phyloP scores from a whole-genome alignment of 1,140 invertebrate species.

The Drosophila seguyi region DNA sequence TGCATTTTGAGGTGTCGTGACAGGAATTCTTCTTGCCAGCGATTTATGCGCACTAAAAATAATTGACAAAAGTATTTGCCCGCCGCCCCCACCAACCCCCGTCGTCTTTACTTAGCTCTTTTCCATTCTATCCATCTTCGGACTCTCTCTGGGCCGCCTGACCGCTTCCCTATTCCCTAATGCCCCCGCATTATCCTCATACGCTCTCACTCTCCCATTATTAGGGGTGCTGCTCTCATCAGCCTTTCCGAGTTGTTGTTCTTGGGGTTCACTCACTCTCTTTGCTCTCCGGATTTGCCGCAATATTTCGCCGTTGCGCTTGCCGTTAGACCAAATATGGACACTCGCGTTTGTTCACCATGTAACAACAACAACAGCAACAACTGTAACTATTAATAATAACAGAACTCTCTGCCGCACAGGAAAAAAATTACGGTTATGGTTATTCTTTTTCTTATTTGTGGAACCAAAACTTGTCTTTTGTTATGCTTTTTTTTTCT shows the following conservation, averaged over 20 bases:
- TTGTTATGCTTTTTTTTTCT: conserved; percentile 33
- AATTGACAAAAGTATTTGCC: conserved; percentile 69
- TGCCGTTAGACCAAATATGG: conserved; percentile 72
- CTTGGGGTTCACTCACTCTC: conserved; percentile 29
- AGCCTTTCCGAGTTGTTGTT: neutral
- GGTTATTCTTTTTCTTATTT: conserved; percentile 20
- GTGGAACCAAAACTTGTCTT: conserved; percentile 60
- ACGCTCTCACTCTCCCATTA: neutral
- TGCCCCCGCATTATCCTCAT: neutral
- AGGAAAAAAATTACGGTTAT: conserved; percentile 43
- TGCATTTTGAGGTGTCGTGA: conserved; percentile 83
- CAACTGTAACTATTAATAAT: conserved; percentile 40
- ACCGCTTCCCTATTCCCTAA: neutral
- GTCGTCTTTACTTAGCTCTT: neutral
- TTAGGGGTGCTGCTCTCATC: neutral
- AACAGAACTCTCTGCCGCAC: conserved; percentile 58
- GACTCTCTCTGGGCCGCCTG: neutral
- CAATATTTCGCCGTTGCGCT: conserved; percentile 15
- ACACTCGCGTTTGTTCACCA: conserved; percentile 72
- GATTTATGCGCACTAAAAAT: conserved; percentile 82
- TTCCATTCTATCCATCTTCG: neutral
- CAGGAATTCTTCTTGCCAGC: conserved; percentile 73
- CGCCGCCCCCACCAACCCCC: conserved; percentile 5
- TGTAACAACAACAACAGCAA: conserved; percentile 60
- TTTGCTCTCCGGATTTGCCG: conserved; percentile 21